Evolutionary conservation across 2,888 invertebrate species (phyloP).

Genomic region (Polydrusus pterygomalis): DNA sequence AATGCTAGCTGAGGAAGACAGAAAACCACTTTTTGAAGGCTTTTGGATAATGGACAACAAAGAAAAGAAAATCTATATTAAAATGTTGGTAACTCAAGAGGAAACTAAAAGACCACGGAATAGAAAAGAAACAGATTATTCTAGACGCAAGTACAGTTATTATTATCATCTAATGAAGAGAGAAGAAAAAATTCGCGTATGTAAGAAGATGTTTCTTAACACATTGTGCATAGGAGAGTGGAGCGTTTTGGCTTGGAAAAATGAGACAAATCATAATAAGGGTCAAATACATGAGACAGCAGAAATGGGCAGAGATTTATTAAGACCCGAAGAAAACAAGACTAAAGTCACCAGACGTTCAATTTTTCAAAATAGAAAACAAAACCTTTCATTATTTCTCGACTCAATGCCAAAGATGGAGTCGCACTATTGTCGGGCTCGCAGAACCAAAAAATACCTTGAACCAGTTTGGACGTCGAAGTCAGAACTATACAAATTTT

Average conservation of each 20-base stretch:
- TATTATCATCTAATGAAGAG: conserved; percentile 7
- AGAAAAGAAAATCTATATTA: conserved; percentile 15
- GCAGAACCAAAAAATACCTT: conserved; percentile 35
- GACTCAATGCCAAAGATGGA: conserved; percentile 39
- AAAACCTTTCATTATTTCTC: conserved; percentile 34
- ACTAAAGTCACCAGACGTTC: conserved; percentile 16
- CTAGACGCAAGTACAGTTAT: conserved; percentile 22
- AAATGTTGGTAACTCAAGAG: conserved; percentile 19
- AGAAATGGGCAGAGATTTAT: neutral
- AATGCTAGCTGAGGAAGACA: conserved; percentile 11
- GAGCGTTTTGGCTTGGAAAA: conserved; percentile 2
- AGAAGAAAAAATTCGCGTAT: conserved; percentile 20
- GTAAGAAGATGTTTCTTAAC: conserved; percentile 22
- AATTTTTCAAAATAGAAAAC: conserved; percentile 20
- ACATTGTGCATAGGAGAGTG: conserved; percentile 4
- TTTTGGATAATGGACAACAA: conserved; percentile 31
- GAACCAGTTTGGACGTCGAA: conserved; percentile 44
- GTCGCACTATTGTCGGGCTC: conserved; percentile 38
- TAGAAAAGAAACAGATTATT: conserved; percentile 30
- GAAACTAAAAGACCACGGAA: conserved; percentile 36
- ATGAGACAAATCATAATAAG: neutral
- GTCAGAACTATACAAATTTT: conserved; percentile 33
- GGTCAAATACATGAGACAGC: conserved; percentile 20
- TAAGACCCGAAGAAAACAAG: neutral
- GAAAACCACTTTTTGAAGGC: conserved; percentile 13